Evolutionary conservation across 2,888 invertebrate genomes (phyloP).

Genomic region (Omphaloscelis lunosa): DNA sequence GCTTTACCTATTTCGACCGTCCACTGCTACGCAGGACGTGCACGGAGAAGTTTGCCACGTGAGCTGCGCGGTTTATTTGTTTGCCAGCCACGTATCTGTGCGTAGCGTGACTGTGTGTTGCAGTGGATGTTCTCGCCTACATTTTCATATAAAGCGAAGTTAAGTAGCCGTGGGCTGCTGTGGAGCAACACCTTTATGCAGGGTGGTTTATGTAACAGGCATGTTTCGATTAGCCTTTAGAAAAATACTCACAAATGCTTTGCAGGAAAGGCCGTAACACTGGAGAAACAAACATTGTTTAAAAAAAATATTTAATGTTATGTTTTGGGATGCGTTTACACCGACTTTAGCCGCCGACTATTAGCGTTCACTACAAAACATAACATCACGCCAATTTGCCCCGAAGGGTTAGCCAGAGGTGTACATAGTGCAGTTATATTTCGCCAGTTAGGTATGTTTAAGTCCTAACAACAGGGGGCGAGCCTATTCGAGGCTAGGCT

Average conservation of each 20-base stretch:
- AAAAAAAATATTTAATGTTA: neutral
- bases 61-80: neutral
- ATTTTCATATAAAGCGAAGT: neutral
- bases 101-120: neutral
- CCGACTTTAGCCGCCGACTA: neutral
- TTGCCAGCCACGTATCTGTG: neutral
- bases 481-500: neutral
- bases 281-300: neutral
- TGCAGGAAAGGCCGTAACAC: conserved; percentile 17
- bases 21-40: neutral
- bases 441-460: neutral
- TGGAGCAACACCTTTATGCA: neutral
- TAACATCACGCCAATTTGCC: neutral
- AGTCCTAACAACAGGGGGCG: neutral
- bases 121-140: no score
- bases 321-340: neutral
- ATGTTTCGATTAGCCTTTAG: neutral
- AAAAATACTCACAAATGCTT: conserved; percentile 24
- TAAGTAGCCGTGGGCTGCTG: neutral
- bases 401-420: neutral
- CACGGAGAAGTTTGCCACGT: neutral
- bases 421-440: neutral
- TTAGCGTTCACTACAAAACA: neutral
- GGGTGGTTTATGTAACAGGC: neutral
- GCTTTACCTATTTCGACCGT: neutral